Percentiles rank a stretch among this genome's conserved stretches.
phyloP scores from a whole-genome alignment of 2,888 invertebrate species.

The Caenorhabditis imperialis region DNA sequence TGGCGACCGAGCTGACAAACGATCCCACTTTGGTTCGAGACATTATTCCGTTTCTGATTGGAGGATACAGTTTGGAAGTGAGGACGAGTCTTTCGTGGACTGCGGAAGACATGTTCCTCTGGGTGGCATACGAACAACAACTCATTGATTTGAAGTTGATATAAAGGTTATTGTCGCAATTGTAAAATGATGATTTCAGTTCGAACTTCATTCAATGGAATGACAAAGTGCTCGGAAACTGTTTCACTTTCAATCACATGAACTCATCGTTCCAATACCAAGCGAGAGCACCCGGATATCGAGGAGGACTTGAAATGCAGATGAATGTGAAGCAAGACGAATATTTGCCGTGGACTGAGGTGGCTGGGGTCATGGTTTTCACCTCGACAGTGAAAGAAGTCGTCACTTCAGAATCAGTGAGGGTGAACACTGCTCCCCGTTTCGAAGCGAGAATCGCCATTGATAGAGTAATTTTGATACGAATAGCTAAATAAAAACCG shows the following conservation, averaged over 20 bases:
- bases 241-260: constrained; percentile 69
- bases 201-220: constrained; percentile 61
- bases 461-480: constrained; percentile 3
- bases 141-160: constrained; percentile 49
- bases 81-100: constrained; percentile 60
- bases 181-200: constrained; percentile 15
- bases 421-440: constrained; percentile 56
- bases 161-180: neutral
- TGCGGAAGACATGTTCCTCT: constrained; percentile 61
- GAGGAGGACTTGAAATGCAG: constrained; percentile 56
- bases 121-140: constrained; percentile 66
- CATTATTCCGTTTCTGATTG: constrained; percentile 63
- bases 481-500: neutral
- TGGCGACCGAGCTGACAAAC: constrained; percentile 53
- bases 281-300: constrained; percentile 44
- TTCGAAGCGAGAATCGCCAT: constrained; percentile 45
- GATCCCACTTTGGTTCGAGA: constrained; percentile 61
- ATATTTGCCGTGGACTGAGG: constrained; percentile 63
- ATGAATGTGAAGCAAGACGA: constrained; percentile 61
- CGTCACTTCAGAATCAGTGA: constrained; percentile 62
- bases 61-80: constrained; percentile 35
- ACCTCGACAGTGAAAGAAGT: constrained; percentile 55
- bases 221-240: constrained; percentile 64
- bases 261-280: constrained; percentile 51
- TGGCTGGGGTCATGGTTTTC: constrained; percentile 61